A percentile compares a stretch with the other conserved stretches of the same genome.
Evolutionary conservation across 2,113 vertebrate species (phyloP).

Genomic region (Trichomycterus rosablanca): DNA sequence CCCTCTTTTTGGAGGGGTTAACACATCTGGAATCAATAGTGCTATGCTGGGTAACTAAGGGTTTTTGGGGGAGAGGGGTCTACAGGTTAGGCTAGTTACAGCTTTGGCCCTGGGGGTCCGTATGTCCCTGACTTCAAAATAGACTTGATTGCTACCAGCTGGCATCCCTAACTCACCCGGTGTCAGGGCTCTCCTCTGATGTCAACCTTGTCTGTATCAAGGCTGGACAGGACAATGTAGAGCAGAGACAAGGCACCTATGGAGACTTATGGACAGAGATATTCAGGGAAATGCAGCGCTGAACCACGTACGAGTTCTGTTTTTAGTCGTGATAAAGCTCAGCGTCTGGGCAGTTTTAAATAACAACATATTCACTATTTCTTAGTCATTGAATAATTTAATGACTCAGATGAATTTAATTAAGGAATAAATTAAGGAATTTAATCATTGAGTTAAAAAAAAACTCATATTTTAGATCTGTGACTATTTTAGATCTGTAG

Average conservation of each 20-base stretch:
- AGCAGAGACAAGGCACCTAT: constrained; percentile 44
- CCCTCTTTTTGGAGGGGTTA: constrained; percentile 40
- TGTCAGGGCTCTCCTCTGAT: constrained; percentile 74
- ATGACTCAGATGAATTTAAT: too few species aligned
- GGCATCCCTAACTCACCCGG: constrained; percentile 74
- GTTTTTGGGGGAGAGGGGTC: constrained; percentile 53
- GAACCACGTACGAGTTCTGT: constrained; percentile 7
- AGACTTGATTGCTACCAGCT: constrained; percentile 79
- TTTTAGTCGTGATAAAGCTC: not conserved
- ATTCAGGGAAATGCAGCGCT: not conserved
- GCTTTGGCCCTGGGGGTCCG: constrained; percentile 72
- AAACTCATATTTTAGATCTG: too few species aligned
- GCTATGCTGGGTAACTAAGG: constrained; percentile 58
- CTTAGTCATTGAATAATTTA: too few species aligned
- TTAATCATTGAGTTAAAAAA: too few species aligned
- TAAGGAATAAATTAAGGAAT: too few species aligned
- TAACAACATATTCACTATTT: too few species aligned
- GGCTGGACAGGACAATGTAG: constrained; percentile 63
- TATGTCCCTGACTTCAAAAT: constrained; percentile 79
- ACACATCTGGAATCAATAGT: constrained; percentile 76
- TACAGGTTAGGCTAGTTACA: constrained; percentile 60
- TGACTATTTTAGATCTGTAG: too few species aligned
- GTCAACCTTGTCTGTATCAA: constrained; percentile 77
- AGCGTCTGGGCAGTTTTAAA: not conserved
- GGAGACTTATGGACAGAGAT: constrained; percentile 43